These are phyloP conservation scores for Callithrix jacchus DNA, from an alignment of 2,113 vertebrate genomes.

Conservation along the genomic window DNA sequence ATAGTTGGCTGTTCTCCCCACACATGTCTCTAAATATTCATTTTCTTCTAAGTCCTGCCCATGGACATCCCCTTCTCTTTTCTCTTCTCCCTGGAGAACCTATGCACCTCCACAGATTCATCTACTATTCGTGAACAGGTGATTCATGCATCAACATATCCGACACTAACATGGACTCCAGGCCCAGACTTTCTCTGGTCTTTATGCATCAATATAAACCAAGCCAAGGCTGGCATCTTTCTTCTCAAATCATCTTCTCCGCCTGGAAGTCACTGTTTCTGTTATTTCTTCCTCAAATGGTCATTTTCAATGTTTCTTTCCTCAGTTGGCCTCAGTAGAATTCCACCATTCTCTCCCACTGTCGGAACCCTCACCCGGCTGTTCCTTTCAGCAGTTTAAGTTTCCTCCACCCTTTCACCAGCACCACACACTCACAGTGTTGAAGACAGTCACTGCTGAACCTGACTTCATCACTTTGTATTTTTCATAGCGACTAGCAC, in stretches of 20 bases:
- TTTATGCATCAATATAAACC: not conserved
- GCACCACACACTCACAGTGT: not conserved
- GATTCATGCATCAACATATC: not conserved
- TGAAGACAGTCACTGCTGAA: not conserved
- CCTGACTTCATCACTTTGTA: not conserved
- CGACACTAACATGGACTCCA: not conserved
- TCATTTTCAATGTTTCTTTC: not conserved
- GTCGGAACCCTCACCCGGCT: not conserved
- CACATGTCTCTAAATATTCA: not conserved
- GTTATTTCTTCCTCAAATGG: not conserved
- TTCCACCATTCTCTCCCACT: not conserved
- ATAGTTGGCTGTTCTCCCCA: not conserved
- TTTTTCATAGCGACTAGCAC: not conserved
- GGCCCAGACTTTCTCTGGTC: not conserved
- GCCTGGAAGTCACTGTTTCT: not conserved
- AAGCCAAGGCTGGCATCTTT: not conserved
- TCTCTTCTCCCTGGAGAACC: not conserved
- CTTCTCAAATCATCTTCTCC: not conserved
- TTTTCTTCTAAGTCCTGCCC: not conserved
- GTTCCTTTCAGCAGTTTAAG: not conserved
- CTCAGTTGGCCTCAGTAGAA: not conserved
- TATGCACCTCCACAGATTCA: no score
- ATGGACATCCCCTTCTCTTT: not conserved
- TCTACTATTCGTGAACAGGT: not conserved
- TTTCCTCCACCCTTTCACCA: not conserved